A percentile compares a stretch with the other conserved stretches of the same genome.
phyloP scores from a whole-genome alignment of 2,888 invertebrate species.

The Oegoconia quadripuncta region DNA sequence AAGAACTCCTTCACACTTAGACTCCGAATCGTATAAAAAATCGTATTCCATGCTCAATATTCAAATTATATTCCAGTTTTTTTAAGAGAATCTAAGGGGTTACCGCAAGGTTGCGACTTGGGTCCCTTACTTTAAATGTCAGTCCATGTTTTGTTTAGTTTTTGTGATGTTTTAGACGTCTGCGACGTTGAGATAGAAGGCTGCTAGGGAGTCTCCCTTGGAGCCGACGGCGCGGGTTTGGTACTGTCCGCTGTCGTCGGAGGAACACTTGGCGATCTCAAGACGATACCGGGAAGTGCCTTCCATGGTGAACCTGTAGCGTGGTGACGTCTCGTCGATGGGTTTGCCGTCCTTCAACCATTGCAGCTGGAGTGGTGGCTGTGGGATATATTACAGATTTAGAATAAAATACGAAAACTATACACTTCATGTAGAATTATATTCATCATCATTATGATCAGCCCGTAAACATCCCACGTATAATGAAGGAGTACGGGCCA shows the following conservation, averaged over 20 bases:
- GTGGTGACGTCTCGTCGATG: slow-evolving; percentile 87
- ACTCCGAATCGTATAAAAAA: slow-evolving; percentile 72
- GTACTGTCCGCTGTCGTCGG: slow-evolving; percentile 93
- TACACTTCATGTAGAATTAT: no score
- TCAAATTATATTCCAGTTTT: slow-evolving; percentile 42
- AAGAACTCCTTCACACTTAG: slow-evolving; percentile 61
- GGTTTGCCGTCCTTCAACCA: slow-evolving; percentile 97
- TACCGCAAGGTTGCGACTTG: slow-evolving; percentile 44
- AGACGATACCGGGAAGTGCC: slow-evolving; percentile 88
- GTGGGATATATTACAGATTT: slow-evolving; percentile 20
- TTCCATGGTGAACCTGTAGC: slow-evolving; percentile 90
- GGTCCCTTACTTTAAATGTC: slow-evolving; percentile 37
- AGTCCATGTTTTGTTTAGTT: slow-evolving; percentile 28
- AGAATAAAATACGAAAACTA: no score
- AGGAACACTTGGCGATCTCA: slow-evolving; percentile 85
- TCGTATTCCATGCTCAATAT: slow-evolving; percentile 52
- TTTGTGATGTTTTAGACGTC: slow-evolving; percentile 48
- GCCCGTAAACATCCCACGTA: no score
- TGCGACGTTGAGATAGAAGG: slow-evolving; percentile 91
- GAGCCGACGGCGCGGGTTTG: slow-evolving; percentile 91
- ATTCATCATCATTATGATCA: no score
- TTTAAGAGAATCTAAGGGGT: slow-evolving; percentile 28
- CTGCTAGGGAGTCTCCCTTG: slow-evolving; percentile 89
- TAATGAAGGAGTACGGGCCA: no score
- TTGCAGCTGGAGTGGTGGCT: slow-evolving; percentile 82